phyloP scores from a whole-genome alignment of 2,113 vertebrate species.

The Scolopax mira region DNA sequence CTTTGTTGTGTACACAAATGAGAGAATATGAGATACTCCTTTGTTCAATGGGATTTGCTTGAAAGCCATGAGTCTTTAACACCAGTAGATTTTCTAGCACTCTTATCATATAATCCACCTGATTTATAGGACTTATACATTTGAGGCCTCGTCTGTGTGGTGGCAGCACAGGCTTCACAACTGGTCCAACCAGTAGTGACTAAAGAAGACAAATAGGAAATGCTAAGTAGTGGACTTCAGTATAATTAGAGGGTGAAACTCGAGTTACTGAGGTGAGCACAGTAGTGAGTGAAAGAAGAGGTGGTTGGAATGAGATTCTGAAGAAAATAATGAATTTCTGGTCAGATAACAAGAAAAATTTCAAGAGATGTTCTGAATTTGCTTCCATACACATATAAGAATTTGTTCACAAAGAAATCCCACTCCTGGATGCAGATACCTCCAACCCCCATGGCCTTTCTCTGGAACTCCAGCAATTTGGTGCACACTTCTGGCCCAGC shows the following conservation, averaged over 20 bases:
- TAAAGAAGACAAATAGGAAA: not conserved
- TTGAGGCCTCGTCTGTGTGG: not conserved
- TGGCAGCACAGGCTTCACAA: not conserved
- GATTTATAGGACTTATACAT: rapidly evolving
- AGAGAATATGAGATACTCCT: not conserved
- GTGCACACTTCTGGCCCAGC: rapidly evolving
- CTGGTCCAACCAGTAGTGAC: not conserved
- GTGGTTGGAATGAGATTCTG: not conserved
- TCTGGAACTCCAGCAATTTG: not conserved
- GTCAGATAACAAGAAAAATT: not conserved
- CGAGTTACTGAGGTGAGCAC: not conserved
- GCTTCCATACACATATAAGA: rapidly evolving
- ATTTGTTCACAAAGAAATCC: not conserved
- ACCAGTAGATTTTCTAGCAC: not conserved
- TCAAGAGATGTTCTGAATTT: not conserved
- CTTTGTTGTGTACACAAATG: too few species aligned
- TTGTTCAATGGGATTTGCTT: not conserved
- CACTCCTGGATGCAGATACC: rapidly evolving
- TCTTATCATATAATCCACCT: not conserved
- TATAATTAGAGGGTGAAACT: not conserved
- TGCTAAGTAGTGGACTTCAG: not conserved
- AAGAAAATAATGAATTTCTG: not conserved
- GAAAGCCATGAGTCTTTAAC: not conserved
- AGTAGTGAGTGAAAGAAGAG: not conserved
- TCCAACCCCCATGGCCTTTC: rapidly evolving